Evolutionary conservation across 2,113 vertebrate genomes (phyloP), one percentile per base, ranked within the genome.

Genomic region (Ageneiosus marmoratus): DNA sequence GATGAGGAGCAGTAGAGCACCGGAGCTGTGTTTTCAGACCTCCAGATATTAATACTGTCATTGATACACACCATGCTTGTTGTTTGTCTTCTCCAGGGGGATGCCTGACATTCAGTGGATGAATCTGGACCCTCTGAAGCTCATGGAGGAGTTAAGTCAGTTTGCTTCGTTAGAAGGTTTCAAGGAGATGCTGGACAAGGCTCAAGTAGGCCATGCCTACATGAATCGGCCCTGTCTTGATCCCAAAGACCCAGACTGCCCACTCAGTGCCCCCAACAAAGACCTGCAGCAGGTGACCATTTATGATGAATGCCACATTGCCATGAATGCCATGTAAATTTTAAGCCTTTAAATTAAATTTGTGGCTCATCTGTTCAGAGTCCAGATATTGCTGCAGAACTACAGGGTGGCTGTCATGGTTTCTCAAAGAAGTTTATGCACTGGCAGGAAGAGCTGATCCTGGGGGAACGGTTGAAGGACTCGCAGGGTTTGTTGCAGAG

Each of bases 361-460:
- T 37, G 41, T 72, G 55, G 6, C 50, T 58, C 7, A 79, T 46
- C 77, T 63, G 24, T 60, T 79, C 90, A 99, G 98, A 94, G 88
- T 90, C 96, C 96, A 0, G 92, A 95, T 87, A 95, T 99, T 89
- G 92, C 95, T 0, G 91, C 89, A 0, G 95, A 94, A 77, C 95
- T 99, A 85, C 95, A 93, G 0, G 96, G 96, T 1, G 98, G 98
- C 93, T 99, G 98, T 90, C 95, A 98, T 0, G 97, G 98, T 89
- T 99, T 99, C 91, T 99, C 98, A 88, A 95, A 93, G 93, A 99
- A 97, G 92, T 99, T 97, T 91, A 99, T 99, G 97, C 97, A 96
- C 92, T 99, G 98, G 98, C 98, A 98, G 90, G 97, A 99, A 92
- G 98, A 98, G 89, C 89, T 99, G 91, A 96, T 99, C 91, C 91